Percentiles rank a stretch among this genome's conserved stretches.
phyloP scores from a whole-genome alignment of 1,140 invertebrate genomes.

The Phortica variegata region DNA sequence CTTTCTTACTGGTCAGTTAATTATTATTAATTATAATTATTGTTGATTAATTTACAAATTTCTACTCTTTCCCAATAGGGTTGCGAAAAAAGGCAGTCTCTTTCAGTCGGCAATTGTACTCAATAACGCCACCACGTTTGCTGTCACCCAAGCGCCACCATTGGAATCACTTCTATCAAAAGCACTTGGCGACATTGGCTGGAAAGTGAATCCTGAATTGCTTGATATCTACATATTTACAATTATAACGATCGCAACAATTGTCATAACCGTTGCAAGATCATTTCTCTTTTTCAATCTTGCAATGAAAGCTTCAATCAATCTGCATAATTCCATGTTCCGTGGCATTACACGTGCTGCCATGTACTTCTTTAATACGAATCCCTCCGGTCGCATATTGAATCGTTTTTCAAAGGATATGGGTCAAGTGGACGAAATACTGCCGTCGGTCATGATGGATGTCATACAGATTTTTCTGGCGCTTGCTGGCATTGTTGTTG shows the following conservation, averaged over 20 bases:
- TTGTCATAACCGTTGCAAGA: constrained; percentile 62
- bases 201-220: constrained; percentile 35
- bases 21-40: background rate
- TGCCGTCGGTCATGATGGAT: constrained; percentile 76
- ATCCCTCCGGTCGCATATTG: constrained; percentile 72
- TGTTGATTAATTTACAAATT: background rate
- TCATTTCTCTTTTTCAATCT: constrained; percentile 68
- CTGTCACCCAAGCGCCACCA: background rate
- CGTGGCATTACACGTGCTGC: constrained; percentile 69
- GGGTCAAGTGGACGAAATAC: constrained; percentile 80
- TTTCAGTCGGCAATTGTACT: background rate
- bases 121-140: background rate
- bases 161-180: constrained; percentile 22
- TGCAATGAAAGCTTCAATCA: constrained; percentile 72
- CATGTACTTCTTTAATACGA: constrained; percentile 82
- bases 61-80: constrained; percentile 58
- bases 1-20: constrained; percentile 63
- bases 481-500: constrained; percentile 72
- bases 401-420: constrained; percentile 86
- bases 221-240: constrained; percentile 58
- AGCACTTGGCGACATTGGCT: constrained; percentile 30
- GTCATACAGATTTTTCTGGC: constrained; percentile 73
- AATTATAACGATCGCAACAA: constrained; percentile 63
- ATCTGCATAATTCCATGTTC: constrained; percentile 80
- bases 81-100: constrained; percentile 36